phyloP scores from a whole-genome alignment of 2,113 vertebrate genomes.

The Burhinus bistriatus region DNA sequence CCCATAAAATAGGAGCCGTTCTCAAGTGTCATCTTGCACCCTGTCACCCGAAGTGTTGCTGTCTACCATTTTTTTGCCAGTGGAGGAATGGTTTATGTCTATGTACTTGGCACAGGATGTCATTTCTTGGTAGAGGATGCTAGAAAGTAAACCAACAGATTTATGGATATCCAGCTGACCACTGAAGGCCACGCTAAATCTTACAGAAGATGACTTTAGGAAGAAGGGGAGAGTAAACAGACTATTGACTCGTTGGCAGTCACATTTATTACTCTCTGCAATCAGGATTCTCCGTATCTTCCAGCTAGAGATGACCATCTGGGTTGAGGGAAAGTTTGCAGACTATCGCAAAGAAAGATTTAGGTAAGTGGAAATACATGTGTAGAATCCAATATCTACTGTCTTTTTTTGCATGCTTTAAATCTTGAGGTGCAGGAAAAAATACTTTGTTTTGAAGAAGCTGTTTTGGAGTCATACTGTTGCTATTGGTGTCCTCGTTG shows the following conservation, averaged over 20 bases:
- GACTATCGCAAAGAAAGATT: background rate
- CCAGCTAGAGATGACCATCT: background rate
- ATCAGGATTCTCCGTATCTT: background rate
- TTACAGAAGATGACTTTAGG: background rate
- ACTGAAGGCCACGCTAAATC: background rate
- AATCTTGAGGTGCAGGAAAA: background rate
- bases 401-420: accelerated
- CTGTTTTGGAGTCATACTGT: background rate
- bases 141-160: background rate
- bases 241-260: background rate
- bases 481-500: background rate
- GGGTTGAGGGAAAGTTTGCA: background rate
- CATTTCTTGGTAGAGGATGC: background rate
- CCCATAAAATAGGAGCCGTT: background rate
- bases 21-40: background rate
- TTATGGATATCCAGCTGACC: background rate
- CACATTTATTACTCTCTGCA: background rate
- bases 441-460: background rate
- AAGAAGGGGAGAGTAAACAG: background rate
- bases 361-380: background rate
- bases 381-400: background rate
- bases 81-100: background rate
- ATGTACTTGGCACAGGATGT: background rate
- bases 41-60: background rate
- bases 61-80: background rate